phyloP scores from a whole-genome alignment of 1,140 invertebrate genomes.

The Maniola jurtina region DNA sequence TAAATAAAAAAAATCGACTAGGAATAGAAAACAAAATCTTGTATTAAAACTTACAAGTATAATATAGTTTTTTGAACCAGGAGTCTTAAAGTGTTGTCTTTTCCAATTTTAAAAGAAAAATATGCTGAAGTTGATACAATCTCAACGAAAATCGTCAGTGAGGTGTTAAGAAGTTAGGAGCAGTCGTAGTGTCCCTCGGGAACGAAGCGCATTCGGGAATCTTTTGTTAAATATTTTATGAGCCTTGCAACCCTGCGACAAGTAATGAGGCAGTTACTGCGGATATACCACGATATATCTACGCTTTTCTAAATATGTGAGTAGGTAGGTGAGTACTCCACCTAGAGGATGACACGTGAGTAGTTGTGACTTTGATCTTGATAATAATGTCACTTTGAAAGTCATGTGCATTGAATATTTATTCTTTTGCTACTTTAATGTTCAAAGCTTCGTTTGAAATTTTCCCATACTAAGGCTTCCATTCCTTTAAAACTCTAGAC shows the following conservation, averaged over 20 bases:
- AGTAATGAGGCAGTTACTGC: conserved; percentile 48
- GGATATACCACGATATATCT: conserved; percentile 19
- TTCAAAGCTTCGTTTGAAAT: no score
- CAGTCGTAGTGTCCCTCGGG: conserved; percentile 46
- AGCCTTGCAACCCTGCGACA: conserved; percentile 50
- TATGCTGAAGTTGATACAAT: conserved; percentile 19
- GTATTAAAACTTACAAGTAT: no score
- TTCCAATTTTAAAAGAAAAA: not conserved
- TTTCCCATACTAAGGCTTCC: no score
- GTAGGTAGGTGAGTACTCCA: no score
- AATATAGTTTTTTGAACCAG: no score
- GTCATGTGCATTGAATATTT: not conserved
- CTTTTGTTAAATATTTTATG: conserved; percentile 74
- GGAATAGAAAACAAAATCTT: no score
- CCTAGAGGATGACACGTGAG: not conserved
- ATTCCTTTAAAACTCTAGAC: no score
- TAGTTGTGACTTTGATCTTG: not conserved
- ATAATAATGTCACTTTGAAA: not conserved
- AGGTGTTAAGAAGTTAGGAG: conserved; percentile 49
- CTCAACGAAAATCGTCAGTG: conserved; percentile 34
- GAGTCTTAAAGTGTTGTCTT: not conserved
- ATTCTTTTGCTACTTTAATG: no score
- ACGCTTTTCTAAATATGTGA: no score
- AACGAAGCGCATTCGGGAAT: conserved; percentile 45
- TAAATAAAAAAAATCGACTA: no score